These are phyloP conservation scores for Micrastur ruficollis DNA, from an alignment of 2,797 vertebrate genomes.

Conservation along the genomic window DNA sequence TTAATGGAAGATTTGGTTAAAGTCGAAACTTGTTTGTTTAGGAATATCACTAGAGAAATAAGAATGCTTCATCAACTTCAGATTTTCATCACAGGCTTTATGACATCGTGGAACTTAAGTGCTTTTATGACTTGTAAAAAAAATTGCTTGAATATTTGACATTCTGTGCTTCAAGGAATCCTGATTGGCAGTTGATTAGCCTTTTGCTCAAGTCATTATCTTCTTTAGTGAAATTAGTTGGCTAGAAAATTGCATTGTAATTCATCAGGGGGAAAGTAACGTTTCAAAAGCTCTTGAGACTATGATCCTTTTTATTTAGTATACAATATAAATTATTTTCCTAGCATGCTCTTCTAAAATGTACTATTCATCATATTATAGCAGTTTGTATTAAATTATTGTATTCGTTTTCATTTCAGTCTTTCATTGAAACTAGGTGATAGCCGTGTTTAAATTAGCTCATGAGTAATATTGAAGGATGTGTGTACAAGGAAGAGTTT, in stretches of 20 bases:
- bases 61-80: slow-evolving; percentile 71
- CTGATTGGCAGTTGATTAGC: slow-evolving; percentile 98
- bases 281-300: slow-evolving; percentile 69
- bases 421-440: slow-evolving; percentile 25
- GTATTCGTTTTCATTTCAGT: slow-evolving; percentile 38
- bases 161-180: slow-evolving; percentile 84
- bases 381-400: slow-evolving; percentile 49
- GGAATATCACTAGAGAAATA: slow-evolving; percentile 67
- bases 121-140: slow-evolving; percentile 80
- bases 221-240: slow-evolving; percentile 91
- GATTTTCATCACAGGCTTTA: slow-evolving; percentile 71
- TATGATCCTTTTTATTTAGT: slow-evolving; percentile 70
- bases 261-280: slow-evolving; percentile 78
- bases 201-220: slow-evolving; percentile 93
- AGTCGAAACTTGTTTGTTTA: slow-evolving; percentile 72
- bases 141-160: slow-evolving; percentile 84
- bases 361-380: slow-evolving; percentile 23
- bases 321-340: slow-evolving; percentile 67
- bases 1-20: slow-evolving; percentile 74
- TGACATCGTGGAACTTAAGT: slow-evolving; percentile 73
- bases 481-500: neutral
- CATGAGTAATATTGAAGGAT: neutral
- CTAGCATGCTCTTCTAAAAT: slow-evolving; percentile 58
- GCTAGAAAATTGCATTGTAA: slow-evolving; percentile 90
- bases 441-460: slow-evolving; percentile 30